These are phyloP conservation scores for Apodemia duryi DNA, from an alignment of 2,888 invertebrate species.

Conservation along the genomic window DNA sequence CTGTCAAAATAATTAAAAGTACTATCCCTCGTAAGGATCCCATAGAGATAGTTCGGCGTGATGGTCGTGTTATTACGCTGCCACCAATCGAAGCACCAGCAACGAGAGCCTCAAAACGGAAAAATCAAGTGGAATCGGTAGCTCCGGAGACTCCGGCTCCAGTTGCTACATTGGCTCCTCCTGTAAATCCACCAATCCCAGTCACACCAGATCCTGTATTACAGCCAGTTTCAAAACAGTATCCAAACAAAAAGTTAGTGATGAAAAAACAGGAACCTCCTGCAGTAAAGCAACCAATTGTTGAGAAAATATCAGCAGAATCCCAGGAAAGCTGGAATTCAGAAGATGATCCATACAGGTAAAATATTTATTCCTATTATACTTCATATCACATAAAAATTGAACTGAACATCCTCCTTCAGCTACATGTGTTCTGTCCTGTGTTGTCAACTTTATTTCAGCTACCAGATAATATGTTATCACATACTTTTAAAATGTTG, in stretches of 20 bases:
- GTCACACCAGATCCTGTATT: conserved; percentile 51
- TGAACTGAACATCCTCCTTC: too few species aligned
- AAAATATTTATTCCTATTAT: conserved; percentile 22
- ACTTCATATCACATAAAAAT: too few species aligned
- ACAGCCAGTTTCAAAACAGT: conserved; percentile 55
- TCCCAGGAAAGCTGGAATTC: conserved; percentile 85
- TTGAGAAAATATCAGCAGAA: conserved; percentile 70
- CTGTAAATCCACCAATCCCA: conserved; percentile 33
- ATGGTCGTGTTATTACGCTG: conserved; percentile 87
- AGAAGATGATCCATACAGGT: conserved; percentile 95
- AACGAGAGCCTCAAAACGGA: conserved; percentile 85
- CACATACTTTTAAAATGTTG: too few species aligned
- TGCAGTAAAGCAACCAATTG: conserved; percentile 13
- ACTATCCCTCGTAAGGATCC: conserved; percentile 72
- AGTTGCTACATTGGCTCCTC: conserved; percentile 38
- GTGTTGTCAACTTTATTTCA: too few species aligned
- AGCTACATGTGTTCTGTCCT: too few species aligned
- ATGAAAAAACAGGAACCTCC: conserved; percentile 50
- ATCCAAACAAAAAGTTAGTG: conserved; percentile 56
- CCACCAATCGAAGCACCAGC: conserved; percentile 92
- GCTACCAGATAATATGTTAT: too few species aligned
- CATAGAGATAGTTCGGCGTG: conserved; percentile 85
- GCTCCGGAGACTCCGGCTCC: conserved; percentile 21
- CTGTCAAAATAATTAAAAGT: conserved; percentile 50
- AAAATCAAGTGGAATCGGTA: conserved; percentile 64